phyloP scores from a whole-genome alignment of 1,140 invertebrate genomes.

The Lordiphosa clarofinis region DNA sequence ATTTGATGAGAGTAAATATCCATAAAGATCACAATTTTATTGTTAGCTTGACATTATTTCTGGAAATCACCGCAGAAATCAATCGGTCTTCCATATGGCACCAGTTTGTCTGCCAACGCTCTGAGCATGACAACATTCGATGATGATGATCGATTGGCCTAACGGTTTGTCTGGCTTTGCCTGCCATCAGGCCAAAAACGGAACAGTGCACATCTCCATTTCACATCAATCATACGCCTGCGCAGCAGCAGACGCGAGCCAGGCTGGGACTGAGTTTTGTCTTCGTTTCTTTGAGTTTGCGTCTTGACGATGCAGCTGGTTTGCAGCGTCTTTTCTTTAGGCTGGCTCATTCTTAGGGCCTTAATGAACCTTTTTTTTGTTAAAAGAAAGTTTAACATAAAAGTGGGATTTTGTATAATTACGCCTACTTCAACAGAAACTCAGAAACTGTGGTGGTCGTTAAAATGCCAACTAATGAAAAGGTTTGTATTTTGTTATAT shows the following conservation, averaged over 20 bases:
- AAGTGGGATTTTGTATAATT: no score
- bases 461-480: no score
- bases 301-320: slow-evolving; percentile 2
- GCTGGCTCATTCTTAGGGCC: no score
- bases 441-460: no score
- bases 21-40: slow-evolving; percentile 44
- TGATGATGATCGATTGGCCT: slow-evolving; percentile 44
- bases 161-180: slow-evolving; percentile 6
- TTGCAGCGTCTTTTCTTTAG: not conserved
- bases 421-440: no score
- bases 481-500: no score
- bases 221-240: slow-evolving; percentile 50
- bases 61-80: slow-evolving; percentile 10
- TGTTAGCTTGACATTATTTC: slow-evolving; percentile 5
- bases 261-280: not conserved
- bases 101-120: slow-evolving; percentile 53
- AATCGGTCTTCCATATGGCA: slow-evolving; percentile 26
- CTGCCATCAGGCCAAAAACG: slow-evolving; percentile 13
- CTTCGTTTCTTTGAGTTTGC: no score
- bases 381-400: no score
- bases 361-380: no score
- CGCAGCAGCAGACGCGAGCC: not conserved
- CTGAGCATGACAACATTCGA: slow-evolving; percentile 16
- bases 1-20: no score
- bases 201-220: slow-evolving; percentile 34